Conservation (phyloP, 2,888 invertebrate genomes). For the Cryptocephalus moraei region DNA sequence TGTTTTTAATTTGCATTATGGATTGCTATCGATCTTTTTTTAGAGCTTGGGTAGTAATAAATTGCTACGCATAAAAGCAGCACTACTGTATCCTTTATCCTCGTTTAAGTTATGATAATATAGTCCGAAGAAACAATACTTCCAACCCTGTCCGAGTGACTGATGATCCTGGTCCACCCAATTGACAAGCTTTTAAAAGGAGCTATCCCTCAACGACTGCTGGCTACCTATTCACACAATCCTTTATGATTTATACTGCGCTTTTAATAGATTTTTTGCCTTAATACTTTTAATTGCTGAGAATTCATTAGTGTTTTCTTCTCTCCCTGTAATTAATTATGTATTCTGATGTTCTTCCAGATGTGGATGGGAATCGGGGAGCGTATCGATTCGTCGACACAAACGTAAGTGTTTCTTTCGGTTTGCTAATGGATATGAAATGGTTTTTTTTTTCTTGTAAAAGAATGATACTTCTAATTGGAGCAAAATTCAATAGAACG, state of each 20-base stretch:
- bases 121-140: no score
- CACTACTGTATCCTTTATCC: no score
- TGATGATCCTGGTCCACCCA: no score
- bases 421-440: conserved; percentile 7
- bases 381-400: conserved; percentile 3
- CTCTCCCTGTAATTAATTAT: conserved; percentile 7
- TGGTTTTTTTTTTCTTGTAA: conserved; percentile 1
- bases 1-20: no score
- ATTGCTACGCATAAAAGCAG: no score
- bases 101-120: no score
- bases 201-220: conserved; percentile 2
- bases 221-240: conserved; percentile 2
- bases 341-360: conserved; percentile 1
- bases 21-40: no score
- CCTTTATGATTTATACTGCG: conserved; percentile 19
- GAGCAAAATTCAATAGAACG: no score
- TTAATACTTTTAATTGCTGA: conserved; percentile 21
- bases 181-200: neutral
- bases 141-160: no score
- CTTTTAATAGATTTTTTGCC: conserved; percentile 20
- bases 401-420: conserved; percentile 2
- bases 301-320: conserved; percentile 15
- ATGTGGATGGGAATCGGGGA: conserved; percentile 2
- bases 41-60: no score
- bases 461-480: no score